phyloP scores from a whole-genome alignment of 2,113 vertebrate species.

The Macroglossus sobrinus region DNA sequence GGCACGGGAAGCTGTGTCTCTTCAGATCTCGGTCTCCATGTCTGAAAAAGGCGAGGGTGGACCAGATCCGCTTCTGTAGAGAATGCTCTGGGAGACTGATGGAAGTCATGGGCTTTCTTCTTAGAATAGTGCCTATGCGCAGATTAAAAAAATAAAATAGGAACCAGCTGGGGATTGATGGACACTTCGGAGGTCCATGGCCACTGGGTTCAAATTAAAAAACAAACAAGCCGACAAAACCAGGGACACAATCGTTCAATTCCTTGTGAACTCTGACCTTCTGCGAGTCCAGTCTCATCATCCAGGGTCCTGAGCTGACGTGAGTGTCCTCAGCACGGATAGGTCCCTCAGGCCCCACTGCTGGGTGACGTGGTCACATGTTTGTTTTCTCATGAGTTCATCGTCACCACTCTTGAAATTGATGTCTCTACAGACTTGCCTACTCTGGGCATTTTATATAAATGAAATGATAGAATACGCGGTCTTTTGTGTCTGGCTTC shows the following conservation, averaged over 20 bases:
- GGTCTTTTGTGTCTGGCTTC: neutral
- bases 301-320: neutral
- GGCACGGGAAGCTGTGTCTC: neutral
- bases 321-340: neutral
- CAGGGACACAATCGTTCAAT: neutral
- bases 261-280: neutral
- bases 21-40: neutral
- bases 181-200: neutral
- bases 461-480: neutral
- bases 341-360: neutral
- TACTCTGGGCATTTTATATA: neutral
- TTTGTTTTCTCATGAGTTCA: neutral
- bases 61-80: neutral
- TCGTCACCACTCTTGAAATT: neutral
- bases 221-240: neutral
- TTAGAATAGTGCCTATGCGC: neutral
- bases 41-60: neutral
- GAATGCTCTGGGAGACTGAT: neutral
- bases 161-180: neutral
- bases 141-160: neutral
- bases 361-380: neutral
- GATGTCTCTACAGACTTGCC: neutral
- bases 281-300: neutral
- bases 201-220: neutral
- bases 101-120: neutral